Conservation (phyloP, 2,113 vertebrate species). For the Odontesthes bonariensis region DNA sequence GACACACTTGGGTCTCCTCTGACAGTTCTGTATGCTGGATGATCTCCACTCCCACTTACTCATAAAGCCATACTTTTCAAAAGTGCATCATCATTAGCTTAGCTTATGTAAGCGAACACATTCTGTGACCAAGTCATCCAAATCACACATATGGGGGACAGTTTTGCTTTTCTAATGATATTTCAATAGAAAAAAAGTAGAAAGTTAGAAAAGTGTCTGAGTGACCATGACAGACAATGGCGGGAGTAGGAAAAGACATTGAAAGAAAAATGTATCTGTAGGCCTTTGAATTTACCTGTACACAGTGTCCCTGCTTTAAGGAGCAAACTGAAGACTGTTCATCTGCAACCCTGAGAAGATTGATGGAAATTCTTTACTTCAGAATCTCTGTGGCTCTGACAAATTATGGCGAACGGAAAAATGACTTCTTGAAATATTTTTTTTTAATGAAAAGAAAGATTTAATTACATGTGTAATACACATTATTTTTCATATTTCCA, state of each 20-base stretch:
- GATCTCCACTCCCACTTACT: no score
- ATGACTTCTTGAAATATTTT: no score
- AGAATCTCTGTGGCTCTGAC: background rate
- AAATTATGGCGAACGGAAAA: no score
- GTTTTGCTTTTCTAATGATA: background rate
- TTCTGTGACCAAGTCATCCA: no score
- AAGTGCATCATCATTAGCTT: no score
- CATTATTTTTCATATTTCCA: background rate
- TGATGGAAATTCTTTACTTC: background rate
- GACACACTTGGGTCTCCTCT: no score
- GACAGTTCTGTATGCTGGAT: no score
- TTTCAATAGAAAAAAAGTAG: background rate
- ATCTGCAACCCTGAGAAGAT: background rate
- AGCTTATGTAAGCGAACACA: no score
- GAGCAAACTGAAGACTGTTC: background rate
- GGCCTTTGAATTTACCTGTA: background rate
- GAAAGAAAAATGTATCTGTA: background rate
- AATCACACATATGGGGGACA: no score
- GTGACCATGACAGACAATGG: background rate
- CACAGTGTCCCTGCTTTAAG: background rate
- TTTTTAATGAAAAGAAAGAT: no score
- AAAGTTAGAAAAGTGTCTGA: background rate
- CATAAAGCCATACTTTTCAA: no score
- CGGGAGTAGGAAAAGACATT: background rate
- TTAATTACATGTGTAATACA: background rate